Conservation (phyloP, 1,140 invertebrate genomes). For the Spodoptera frugiperda region DNA sequence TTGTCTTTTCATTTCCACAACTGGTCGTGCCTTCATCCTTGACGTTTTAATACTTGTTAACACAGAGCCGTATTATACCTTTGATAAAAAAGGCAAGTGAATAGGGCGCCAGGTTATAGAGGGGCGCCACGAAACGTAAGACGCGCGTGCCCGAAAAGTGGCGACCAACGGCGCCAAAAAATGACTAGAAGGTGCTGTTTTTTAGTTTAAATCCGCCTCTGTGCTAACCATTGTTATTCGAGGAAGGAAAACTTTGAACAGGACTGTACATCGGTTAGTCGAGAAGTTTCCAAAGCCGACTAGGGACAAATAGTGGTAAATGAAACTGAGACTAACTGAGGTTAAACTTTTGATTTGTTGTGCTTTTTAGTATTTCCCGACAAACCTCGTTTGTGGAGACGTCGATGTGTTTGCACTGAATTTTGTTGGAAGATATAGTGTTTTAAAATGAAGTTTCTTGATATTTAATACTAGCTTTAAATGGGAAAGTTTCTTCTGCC, state of each 20-base stretch:
- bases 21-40: slow-evolving; percentile 7
- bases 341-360: slow-evolving; percentile 32
- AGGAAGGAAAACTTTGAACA: neutral
- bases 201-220: neutral
- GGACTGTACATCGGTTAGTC: slow-evolving; percentile 2
- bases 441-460: neutral
- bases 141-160: no score
- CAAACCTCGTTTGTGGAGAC: neutral
- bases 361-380: slow-evolving; percentile 7
- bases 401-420: neutral
- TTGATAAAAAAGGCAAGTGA: no score
- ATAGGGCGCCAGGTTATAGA: no score
- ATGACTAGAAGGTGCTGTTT: no score
- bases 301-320: slow-evolving; percentile 29
- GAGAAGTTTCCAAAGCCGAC: neutral
- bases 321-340: slow-evolving; percentile 12
- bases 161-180: no score
- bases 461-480: no score
- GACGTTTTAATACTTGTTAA: slow-evolving; percentile 17
- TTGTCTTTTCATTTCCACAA: slow-evolving; percentile 35
- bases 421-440: neutral
- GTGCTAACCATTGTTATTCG: neutral
- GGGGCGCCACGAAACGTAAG: no score
- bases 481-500: no score
- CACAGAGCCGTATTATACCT: no score